A percentile compares a stretch with the other conserved stretches of the same genome.
phyloP scores from a whole-genome alignment of 2,113 vertebrate genomes.

The Actinemys pallida region DNA sequence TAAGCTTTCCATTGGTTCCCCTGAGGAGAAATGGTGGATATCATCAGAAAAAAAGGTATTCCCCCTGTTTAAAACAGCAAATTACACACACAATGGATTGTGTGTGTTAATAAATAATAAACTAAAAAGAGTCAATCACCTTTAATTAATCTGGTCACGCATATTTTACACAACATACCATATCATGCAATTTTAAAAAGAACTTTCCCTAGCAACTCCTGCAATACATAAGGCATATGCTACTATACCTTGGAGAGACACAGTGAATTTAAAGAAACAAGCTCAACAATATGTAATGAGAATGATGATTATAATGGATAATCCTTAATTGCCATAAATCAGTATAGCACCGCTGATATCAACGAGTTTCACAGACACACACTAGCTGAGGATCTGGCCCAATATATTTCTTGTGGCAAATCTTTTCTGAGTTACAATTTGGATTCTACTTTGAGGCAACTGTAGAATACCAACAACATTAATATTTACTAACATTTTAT shows the following conservation, averaged over 20 bases:
- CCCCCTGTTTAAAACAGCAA: not conserved
- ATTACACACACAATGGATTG: not conserved
- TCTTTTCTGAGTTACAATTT: not conserved
- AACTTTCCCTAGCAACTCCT: not conserved
- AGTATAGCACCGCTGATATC: not conserved
- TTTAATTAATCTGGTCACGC: conserved; percentile 11
- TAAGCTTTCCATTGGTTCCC: not conserved
- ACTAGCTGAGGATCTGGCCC: not conserved
- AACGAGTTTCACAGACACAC: not conserved
- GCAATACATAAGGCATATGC: not conserved
- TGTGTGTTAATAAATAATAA: not conserved
- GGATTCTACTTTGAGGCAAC: not conserved
- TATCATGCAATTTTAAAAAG: not conserved
- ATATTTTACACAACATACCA: not conserved
- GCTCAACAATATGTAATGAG: not conserved
- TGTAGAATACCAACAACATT: not conserved
- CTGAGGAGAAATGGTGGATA: not conserved
- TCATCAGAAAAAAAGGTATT: not conserved
- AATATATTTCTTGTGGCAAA: not conserved
- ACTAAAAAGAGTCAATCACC: not conserved
- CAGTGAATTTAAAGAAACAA: not conserved
- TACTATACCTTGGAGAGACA: not conserved
- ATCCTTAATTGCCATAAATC: not conserved
- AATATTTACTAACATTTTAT: not conserved
- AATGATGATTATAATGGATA: not conserved